Conservation (phyloP, 2,888 invertebrate genomes). For the Meiosimyza platycephala region DNA sequence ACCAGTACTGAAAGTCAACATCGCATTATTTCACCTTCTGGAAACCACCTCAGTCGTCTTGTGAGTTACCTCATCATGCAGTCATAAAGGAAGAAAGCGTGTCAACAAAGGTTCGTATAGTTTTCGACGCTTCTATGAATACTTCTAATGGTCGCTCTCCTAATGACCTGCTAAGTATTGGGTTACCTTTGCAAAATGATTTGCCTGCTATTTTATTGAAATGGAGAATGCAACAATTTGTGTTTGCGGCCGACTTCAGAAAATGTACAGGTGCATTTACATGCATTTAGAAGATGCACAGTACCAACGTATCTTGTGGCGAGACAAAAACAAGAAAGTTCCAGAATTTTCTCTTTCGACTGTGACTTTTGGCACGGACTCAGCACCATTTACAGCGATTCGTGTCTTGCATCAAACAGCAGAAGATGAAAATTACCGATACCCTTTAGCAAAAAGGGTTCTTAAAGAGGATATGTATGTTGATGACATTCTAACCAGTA, state of each 20-base stretch:
- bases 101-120: conserved; percentile 19
- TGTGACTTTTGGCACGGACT: conserved; percentile 22
- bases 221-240: not conserved
- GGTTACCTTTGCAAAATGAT: not conserved
- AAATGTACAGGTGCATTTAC: conserved; percentile 4
- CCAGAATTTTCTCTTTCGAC: conserved; percentile 14
- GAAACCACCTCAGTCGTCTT: conserved; percentile 4
- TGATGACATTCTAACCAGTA: not conserved
- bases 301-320: conserved; percentile 20
- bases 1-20: conserved; percentile 34
- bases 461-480: conserved; percentile 25
- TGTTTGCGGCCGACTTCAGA: not conserved
- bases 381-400: conserved; percentile 17
- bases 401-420: conserved; percentile 14
- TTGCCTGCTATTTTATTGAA: not conserved
- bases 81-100: conserved; percentile 5
- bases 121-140: conserved; percentile 27
- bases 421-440: conserved; percentile 9
- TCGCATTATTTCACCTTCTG: not conserved
- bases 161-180: too few relatives aligned
- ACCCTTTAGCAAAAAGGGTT: conserved; percentile 11
- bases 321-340: not conserved
- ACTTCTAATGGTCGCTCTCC: not conserved
- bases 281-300: conserved; percentile 10
- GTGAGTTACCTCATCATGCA: conserved; percentile 13